Evolutionary conservation across 2,113 vertebrate genomes (phyloP).

Genomic region (Vidua chalybeata): DNA sequence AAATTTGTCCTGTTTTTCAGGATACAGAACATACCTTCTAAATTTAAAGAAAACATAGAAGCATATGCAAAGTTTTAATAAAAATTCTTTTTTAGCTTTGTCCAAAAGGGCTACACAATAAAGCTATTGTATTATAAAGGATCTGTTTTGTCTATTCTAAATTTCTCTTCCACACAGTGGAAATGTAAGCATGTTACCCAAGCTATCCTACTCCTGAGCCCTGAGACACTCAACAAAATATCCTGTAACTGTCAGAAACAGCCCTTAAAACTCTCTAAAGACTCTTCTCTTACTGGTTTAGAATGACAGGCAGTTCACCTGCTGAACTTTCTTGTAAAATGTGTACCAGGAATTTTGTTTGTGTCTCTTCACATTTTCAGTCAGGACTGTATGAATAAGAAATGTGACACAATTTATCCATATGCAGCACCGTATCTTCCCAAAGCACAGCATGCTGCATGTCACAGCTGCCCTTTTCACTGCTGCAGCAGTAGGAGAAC

Average conservation of each 20-base stretch:
- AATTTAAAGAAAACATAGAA: not conserved
- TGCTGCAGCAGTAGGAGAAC: not conserved
- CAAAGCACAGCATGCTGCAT: not conserved
- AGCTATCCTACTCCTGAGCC: not conserved
- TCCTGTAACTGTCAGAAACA: not conserved
- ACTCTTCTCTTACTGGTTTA: slow-evolving; percentile 24
- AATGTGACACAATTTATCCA: slow-evolving; percentile 23
- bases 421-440: not conserved
- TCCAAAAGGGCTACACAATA: slow-evolving; percentile 10
- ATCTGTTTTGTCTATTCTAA: slow-evolving; percentile 47
- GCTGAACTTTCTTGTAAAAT: slow-evolving; percentile 30
- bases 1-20: not conserved
- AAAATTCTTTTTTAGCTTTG: not conserved
- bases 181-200: not conserved
- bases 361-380: not conserved
- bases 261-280: not conserved
- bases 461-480: not conserved
- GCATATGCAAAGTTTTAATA: not conserved
- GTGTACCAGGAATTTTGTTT: not conserved
- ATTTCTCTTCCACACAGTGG: not conserved
- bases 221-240: not conserved
- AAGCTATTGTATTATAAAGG: slow-evolving; percentile 27
- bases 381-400: slow-evolving; percentile 11
- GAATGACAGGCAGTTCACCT: slow-evolving; percentile 6
- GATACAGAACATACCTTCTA: not conserved